Evolutionary conservation across 1,140 invertebrate genomes (phyloP), one percentile per base, ranked within the genome.

Genomic region (Mya arenaria): DNA sequence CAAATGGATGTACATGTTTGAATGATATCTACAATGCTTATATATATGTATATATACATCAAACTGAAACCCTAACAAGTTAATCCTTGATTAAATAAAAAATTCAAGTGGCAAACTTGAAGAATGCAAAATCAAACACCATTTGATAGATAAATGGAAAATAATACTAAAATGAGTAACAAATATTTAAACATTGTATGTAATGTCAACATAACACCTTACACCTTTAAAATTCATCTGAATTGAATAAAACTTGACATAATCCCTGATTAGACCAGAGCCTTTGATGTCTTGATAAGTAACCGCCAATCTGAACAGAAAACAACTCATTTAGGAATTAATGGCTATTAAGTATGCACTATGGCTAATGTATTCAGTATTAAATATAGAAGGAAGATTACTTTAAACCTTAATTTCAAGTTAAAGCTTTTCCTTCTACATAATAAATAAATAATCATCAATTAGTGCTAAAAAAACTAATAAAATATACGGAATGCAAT

Each of bases 171-270:
- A 37, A 63, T 75, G 17, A 56, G 36, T 39, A 41, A 63, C 56
- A 75, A 75, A 75, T 56, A 75, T 75, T 75, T 75, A 75, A 36
- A 75, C 56, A 75, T 34, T 30, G 72, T 75, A 62, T 75, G 39
- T 75, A 60, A 39, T 60, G 39, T 56, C n/a, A 41, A 41, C 23
- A 75, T 62, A 75, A n/a, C 60, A 25, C 36, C 52, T 75, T 34
- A 63, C 37, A 75, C 56, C 52, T 75, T 63, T 1, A 17, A 17
- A 19, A 44, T 10, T 44, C 10, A 10, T 44, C 19, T 44, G n/a
- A n/a, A n/a, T n/a, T n/a, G n/a, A n/a, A n/a, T n/a, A n/a, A 30
- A 23, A 72, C 69, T 72, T 72, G 48, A 6, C 69, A 56, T 75
- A 75, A 75, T 62, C 72, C 56, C n/a, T 30, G 56, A 75, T 75